Conservation (phyloP, 2,113 vertebrate species). For the Ophthalmotilapia sp. region DNA sequence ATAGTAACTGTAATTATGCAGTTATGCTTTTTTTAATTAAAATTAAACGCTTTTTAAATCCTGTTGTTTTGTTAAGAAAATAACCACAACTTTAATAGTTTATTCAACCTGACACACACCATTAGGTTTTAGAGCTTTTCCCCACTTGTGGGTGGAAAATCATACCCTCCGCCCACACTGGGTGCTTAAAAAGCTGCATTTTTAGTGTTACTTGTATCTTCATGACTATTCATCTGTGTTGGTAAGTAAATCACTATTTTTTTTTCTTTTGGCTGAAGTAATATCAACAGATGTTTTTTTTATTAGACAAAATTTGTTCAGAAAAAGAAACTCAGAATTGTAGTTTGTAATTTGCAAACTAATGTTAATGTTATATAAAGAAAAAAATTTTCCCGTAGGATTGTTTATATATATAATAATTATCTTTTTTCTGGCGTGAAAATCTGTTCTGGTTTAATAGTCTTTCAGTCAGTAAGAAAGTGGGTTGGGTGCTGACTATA, state of each 20-base stretch:
- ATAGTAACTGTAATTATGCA: neutral
- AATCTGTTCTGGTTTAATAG: neutral
- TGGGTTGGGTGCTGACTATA: neutral
- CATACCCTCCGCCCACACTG: neutral
- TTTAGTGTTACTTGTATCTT: neutral
- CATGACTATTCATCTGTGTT: neutral
- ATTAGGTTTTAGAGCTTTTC: neutral
- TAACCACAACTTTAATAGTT: neutral
- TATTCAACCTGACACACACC: neutral
- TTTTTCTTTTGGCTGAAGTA: neutral
- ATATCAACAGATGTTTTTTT: neutral
- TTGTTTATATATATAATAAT: neutral
- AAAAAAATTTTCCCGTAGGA: rapidly evolving
- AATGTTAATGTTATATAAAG: neutral
- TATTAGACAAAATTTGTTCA: neutral
- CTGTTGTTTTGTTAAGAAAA: neutral
- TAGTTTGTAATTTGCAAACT: neutral
- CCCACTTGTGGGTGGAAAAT: neutral
- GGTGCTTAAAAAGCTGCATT: neutral
- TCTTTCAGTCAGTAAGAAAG: neutral
- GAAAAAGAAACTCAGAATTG: neutral
- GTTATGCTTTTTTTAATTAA: neutral
- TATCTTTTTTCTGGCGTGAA: neutral
- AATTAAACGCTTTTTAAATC: neutral
- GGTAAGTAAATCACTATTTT: neutral